Percentiles rank a stretch among this genome's conserved stretches.
Conservation (phyloP, 2,888 invertebrate genomes). For the Chloromyia formosa region DNA sequence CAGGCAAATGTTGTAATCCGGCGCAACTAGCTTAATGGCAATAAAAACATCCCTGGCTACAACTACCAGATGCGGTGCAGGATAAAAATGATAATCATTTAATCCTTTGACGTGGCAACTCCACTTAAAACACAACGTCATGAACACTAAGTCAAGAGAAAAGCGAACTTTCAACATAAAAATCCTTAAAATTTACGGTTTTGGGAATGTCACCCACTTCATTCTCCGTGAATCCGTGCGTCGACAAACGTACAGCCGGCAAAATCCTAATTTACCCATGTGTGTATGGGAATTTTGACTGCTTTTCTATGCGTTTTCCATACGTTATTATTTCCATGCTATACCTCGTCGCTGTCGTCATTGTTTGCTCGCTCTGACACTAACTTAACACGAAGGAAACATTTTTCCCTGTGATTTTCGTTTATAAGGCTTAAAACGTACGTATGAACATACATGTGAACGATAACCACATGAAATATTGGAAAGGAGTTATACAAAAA, state of each 20-base stretch:
- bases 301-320: too few relatives aligned
- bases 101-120: slow-evolving; percentile 35
- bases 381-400: not conserved
- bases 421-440: not conserved
- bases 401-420: slow-evolving; percentile 31
- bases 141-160: slow-evolving; percentile 23
- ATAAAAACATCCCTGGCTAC: too few relatives aligned
- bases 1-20: too few relatives aligned
- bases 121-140: slow-evolving; percentile 11
- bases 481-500: slow-evolving; percentile 48
- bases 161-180: slow-evolving; percentile 33
- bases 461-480: slow-evolving; percentile 50
- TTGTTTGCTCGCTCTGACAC: too few relatives aligned
- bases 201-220: too few relatives aligned
- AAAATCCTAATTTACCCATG: slow-evolving; percentile 9
- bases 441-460: slow-evolving; percentile 35
- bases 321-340: too few relatives aligned
- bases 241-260: not conserved
- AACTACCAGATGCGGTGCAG: too few relatives aligned
- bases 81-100: too few relatives aligned
- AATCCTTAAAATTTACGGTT: not conserved
- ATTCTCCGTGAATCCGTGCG: not conserved
- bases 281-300: too few relatives aligned
- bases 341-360: too few relatives aligned
- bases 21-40: too few relatives aligned